These are phyloP conservation scores for Vanessa atalanta DNA, from an alignment of 1,140 invertebrate species.

Conservation along the genomic window DNA sequence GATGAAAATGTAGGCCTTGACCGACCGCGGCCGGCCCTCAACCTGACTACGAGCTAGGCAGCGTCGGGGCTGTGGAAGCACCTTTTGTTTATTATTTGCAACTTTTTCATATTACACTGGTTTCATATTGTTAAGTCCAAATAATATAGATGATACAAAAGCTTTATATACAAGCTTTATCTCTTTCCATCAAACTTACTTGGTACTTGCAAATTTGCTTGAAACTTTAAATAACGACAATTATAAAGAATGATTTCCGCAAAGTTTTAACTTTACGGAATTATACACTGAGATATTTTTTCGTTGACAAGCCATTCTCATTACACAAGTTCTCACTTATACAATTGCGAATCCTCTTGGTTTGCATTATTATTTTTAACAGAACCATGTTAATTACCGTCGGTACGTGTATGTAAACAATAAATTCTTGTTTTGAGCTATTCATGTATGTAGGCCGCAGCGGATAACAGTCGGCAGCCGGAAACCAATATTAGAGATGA, in stretches of 20 bases:
- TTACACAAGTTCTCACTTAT: too few relatives aligned
- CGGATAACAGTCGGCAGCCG: constrained; percentile 51
- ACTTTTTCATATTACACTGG: too few relatives aligned
- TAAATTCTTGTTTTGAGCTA: constrained; percentile 8
- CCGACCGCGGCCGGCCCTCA: constrained; percentile 51
- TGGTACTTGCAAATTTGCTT: too few relatives aligned
- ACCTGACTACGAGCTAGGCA: constrained; percentile 3
- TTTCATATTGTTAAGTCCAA: too few relatives aligned
- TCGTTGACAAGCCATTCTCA: too few relatives aligned
- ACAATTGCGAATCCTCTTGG: not conserved
- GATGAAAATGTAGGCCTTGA: constrained; percentile 67
- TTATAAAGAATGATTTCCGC: too few relatives aligned
- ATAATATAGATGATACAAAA: too few relatives aligned
- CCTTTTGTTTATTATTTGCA: not conserved
- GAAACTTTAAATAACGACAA: too few relatives aligned
- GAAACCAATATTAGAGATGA: constrained; percentile 60
- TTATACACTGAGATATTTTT: too few relatives aligned
- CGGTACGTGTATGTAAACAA: not conserved
- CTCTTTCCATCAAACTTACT: too few relatives aligned
- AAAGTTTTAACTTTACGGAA: too few relatives aligned
- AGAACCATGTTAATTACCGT: not conserved
- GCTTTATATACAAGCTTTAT: too few relatives aligned
- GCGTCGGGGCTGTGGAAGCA: not conserved
- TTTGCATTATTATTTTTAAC: not conserved
- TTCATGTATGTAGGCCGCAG: constrained; percentile 46